phyloP scores from a whole-genome alignment of 2,797 vertebrate species.

The Nasua narica region DNA sequence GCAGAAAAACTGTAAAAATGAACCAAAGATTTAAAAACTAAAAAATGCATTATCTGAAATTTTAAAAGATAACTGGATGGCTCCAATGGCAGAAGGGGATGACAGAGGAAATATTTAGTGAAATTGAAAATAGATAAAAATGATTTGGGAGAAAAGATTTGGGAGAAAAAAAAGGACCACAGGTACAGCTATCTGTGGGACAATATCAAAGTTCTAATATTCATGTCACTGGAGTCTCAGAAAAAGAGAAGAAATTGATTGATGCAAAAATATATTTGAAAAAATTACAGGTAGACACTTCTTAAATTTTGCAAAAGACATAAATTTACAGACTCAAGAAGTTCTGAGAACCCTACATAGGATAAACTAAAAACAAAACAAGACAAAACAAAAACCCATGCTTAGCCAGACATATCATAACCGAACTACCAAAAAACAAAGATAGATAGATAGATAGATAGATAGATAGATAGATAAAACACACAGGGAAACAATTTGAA shows the following conservation, averaged over 20 bases:
- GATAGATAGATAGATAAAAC: background rate
- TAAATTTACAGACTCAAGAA: background rate
- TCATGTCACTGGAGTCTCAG: background rate
- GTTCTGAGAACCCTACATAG: background rate
- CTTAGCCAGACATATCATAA: background rate
- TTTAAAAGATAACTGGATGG: background rate
- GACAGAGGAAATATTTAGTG: background rate
- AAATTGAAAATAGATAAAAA: background rate
- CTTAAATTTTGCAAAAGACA: background rate
- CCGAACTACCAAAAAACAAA: background rate
- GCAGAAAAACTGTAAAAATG: background rate
- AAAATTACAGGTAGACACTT: background rate
- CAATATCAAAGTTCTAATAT: background rate
- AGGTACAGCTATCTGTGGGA: background rate
- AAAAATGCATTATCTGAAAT: background rate
- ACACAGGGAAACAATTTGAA: background rate
- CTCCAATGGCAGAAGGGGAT: background rate
- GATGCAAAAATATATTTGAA: background rate
- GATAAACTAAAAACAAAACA: background rate
- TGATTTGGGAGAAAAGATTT: background rate
- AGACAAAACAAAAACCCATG: background rate
- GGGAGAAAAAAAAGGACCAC: background rate
- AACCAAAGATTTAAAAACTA: background rate
- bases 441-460: no score
- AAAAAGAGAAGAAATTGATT: background rate